Evolutionary conservation across 2,113 vertebrate genomes (phyloP).

Genomic region (Bos indicus): DNA sequence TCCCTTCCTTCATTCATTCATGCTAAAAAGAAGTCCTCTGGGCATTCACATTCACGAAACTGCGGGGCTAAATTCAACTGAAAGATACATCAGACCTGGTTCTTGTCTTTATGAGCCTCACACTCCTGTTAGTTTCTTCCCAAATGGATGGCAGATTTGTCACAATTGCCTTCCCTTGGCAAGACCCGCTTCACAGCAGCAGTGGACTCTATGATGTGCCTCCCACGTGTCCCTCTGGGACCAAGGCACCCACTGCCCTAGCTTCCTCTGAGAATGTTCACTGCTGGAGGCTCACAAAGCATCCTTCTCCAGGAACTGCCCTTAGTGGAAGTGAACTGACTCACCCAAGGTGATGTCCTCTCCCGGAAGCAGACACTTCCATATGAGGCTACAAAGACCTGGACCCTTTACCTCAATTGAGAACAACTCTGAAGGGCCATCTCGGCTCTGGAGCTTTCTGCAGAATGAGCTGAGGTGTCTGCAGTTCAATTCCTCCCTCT

Average conservation of each 20-base stretch:
- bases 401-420: neutral
- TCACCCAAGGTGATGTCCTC: neutral
- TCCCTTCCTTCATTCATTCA: neutral
- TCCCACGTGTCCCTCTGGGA: neutral
- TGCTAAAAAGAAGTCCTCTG: neutral
- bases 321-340: neutral
- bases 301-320: neutral
- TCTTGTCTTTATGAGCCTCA: neutral
- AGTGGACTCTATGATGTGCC: too few relatives aligned
- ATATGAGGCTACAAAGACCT: neutral
- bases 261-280: neutral
- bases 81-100: neutral
- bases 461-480: neutral
- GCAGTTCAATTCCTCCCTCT: neutral
- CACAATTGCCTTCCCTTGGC: neutral
- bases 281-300: neutral
- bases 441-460: neutral
- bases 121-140: neutral
- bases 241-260: neutral
- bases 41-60: neutral
- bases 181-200: neutral
- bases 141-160: neutral
- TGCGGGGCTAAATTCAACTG: neutral
- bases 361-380: neutral
- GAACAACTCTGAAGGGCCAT: neutral